These are phyloP conservation scores for Drosophila meridionalis DNA, from an alignment of 2,888 invertebrate species.

Conservation along the genomic window DNA sequence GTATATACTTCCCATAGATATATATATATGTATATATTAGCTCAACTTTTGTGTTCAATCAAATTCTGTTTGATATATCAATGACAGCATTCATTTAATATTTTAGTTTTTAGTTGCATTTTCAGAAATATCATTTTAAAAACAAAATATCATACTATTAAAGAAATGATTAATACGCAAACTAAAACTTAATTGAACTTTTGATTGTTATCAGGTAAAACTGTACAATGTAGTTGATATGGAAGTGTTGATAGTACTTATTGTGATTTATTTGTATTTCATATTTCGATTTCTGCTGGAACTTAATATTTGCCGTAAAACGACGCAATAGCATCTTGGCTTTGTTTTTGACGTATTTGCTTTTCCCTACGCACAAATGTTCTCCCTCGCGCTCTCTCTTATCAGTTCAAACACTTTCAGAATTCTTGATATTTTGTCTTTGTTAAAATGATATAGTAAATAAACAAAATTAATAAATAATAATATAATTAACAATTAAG, in stretches of 20 bases:
- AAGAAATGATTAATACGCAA: conserved; percentile 24
- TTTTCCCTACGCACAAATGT: background rate
- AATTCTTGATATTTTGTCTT: background rate
- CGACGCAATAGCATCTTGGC: background rate
- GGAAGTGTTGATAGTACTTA: background rate
- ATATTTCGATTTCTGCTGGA: background rate
- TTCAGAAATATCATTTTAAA: conserved; percentile 25
- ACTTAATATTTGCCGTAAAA: background rate
- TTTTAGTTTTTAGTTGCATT: conserved; percentile 50
- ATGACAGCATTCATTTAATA: conserved; percentile 28
- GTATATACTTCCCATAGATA: background rate
- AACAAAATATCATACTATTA: conserved; percentile 6
- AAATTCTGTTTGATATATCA: conserved; percentile 23
- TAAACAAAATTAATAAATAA: too few species aligned
- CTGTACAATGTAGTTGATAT: background rate
- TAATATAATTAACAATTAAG: too few species aligned
- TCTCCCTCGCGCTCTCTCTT: background rate
- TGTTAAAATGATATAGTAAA: background rate
- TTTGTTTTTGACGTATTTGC: background rate
- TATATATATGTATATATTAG: conserved; percentile 28
- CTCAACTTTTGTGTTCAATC: conserved; percentile 58
- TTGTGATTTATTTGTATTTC: background rate
- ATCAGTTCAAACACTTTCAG: background rate
- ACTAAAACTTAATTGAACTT: background rate
- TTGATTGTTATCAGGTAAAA: background rate